Evolutionary conservation across 2,797 vertebrate species (phyloP).

Genomic region (Pseudotriccus pelzelni): DNA sequence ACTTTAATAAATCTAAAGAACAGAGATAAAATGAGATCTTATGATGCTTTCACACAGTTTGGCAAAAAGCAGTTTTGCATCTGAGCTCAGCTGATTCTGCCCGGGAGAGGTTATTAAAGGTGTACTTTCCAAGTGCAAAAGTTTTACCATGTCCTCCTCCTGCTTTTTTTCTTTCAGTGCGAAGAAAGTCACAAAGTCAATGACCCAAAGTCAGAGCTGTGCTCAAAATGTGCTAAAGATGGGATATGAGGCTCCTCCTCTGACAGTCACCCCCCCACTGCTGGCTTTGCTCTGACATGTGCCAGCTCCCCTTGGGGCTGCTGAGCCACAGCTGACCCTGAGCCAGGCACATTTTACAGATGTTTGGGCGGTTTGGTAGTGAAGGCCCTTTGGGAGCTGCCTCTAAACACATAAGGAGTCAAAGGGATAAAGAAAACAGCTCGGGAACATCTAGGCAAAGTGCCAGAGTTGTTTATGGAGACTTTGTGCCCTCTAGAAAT

Average conservation of each 20-base stretch:
- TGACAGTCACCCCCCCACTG: not conserved
- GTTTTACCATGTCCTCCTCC: not conserved
- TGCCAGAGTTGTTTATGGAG: not conserved
- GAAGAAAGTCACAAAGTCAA: not conserved
- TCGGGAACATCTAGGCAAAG: not conserved
- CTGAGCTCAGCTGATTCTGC: slow-evolving; percentile 38
- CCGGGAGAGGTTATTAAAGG: not conserved
- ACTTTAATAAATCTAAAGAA: slow-evolving; percentile 39
- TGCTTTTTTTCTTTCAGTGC: fast-evolving
- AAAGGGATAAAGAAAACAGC: not conserved
- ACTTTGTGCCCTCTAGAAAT: not conserved
- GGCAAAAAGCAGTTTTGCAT: slow-evolving; percentile 56
- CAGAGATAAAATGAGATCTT: slow-evolving; percentile 34
- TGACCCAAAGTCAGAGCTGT: not conserved
- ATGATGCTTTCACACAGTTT: slow-evolving; percentile 6
- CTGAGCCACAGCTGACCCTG: not conserved
- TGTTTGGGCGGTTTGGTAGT: not conserved
- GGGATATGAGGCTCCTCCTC: not conserved
- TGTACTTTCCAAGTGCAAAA: not conserved
- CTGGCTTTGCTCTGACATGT: not conserved
- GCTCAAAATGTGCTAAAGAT: not conserved
- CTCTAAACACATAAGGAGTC: not conserved
- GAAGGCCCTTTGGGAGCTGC: not conserved
- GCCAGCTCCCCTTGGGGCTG: not conserved
- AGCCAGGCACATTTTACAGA: not conserved